Base-by-base conservation (phyloP, 1,140 invertebrate genomes). In the Zophobas atratus region DNA sequence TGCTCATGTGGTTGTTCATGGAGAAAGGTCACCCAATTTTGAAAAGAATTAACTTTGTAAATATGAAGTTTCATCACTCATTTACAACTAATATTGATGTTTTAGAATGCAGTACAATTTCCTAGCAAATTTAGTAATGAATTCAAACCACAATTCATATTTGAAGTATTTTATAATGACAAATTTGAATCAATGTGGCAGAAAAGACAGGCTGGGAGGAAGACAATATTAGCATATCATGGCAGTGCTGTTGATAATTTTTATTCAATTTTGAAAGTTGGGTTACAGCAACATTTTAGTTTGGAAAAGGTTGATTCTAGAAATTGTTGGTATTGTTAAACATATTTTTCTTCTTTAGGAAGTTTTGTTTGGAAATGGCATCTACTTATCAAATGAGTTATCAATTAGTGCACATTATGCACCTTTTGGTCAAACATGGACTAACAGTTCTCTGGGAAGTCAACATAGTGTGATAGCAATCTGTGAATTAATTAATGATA, bases 211-310 rank as follows among this genome's bases (percentile, higher is more conserved):
- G 86, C 89, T 81, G 88, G 89, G 76, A 88, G 89, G 79, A 87
- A 89, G 71, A 88, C 91, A 32, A 89, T 94, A 83, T 91, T 90
- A 84, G 94, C 93, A 6, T 96, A 92, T 82, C 93, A 95, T 87
- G 94, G 94, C 35, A 95, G 93, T 85, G 88, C 92, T 77, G 86
- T 94, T 71, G 93, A 95, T 86, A 95, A 95, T 87, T 95, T 95
- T 85, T 92, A 95, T 88, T 94, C 94, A 0, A 95, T 96, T 77
- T 84, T 95, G 46, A 91, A 94, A 85, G 92, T 93, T 87, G 94
- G 94, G 38, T 86, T 95, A 72, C 92, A 94, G 80, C 91, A 92
- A 80, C 92, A 92, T 86, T 89, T 94, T 86, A 94, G 92, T 70
- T 39, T 53, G 8, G 77, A 70, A 79, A 82, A 81, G 55, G 82